Percentiles rank a stretch among this genome's conserved stretches.
phyloP scores from a whole-genome alignment of 2,888 invertebrate genomes.

The Aspidapion aeneum region DNA sequence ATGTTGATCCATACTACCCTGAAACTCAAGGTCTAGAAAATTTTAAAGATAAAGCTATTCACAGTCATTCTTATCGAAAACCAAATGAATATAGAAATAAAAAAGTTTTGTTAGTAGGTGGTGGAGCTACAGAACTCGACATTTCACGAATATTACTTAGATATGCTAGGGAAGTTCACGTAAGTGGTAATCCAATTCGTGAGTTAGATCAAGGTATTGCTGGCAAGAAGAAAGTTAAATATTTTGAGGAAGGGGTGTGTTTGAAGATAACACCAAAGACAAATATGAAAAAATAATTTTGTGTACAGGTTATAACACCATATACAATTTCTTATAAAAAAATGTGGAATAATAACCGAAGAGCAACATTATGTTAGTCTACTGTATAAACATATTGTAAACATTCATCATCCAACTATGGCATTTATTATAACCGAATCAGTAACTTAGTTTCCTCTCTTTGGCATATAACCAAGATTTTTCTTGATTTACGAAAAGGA shows the following conservation, averaged over 20 bases:
- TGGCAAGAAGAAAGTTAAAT: conserved; percentile 54
- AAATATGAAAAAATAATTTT: conserved; percentile 63
- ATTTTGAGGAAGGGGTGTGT: conserved; percentile 52
- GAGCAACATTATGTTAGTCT: conserved; percentile 80
- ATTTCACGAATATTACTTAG: conserved; percentile 63
- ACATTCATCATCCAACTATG: conserved; percentile 76
- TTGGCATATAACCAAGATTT: conserved; percentile 73
- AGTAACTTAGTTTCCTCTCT: conserved; percentile 81
- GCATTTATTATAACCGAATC: conserved; percentile 78
- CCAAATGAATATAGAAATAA: conserved; percentile 63
- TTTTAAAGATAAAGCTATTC: conserved; percentile 56
- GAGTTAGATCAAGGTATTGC: conserved; percentile 50
- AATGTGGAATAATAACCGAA: conserved; percentile 67
- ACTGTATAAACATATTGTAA: conserved; percentile 82
- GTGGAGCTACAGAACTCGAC: conserved; percentile 81
- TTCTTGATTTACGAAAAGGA: conserved; percentile 56
- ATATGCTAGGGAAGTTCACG: conserved; percentile 46
- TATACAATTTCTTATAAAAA: conserved; percentile 62
- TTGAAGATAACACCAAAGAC: conserved; percentile 59
- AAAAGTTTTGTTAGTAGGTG: conserved; percentile 76
- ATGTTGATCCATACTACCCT: conserved; percentile 70
- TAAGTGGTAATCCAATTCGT: conserved; percentile 4
- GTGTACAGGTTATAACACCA: conserved; percentile 70
- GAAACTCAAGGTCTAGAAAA: conserved; percentile 61
- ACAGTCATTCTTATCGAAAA: conserved; percentile 81